These are phyloP conservation scores for Bradypus variegatus DNA, from an alignment of 2,797 vertebrate genomes.

Conservation along the genomic window DNA sequence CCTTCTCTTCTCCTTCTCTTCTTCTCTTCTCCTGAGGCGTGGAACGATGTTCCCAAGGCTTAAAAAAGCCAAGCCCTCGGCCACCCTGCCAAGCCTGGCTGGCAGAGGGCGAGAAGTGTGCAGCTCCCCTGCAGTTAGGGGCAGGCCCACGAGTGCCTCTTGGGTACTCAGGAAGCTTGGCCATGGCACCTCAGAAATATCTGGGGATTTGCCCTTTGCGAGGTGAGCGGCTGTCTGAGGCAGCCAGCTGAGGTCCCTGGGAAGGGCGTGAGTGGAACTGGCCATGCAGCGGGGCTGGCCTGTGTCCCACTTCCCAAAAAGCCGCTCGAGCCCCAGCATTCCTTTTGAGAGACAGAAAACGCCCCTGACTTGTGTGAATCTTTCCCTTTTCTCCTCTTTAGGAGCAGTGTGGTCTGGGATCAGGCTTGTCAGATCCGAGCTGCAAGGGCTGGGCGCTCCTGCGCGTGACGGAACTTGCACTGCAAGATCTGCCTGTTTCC, in stretches of 20 bases:
- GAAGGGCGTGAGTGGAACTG: not conserved
- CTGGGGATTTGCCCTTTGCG: not conserved
- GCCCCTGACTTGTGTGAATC: too few relatives aligned
- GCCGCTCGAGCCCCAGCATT: too few relatives aligned
- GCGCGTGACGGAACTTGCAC: conserved; percentile 74
- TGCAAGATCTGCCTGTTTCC: conserved; percentile 70
- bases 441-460: too few relatives aligned
- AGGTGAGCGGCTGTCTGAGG: conserved; percentile 30
- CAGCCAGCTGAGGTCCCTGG: not conserved
- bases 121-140: not conserved
- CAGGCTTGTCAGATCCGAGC: too few relatives aligned
- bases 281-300: too few relatives aligned
- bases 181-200: not conserved
- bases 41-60: not conserved
- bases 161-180: not conserved
- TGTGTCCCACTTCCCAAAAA: too few relatives aligned
- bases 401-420: too few relatives aligned
- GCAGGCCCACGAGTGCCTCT: not conserved
- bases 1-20: too few relatives aligned
- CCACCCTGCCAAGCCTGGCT: not conserved
- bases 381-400: too few relatives aligned
- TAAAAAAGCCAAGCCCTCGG: not conserved
- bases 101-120: not conserved
- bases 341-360: too few relatives aligned
- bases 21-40: not conserved